A percentile compares a stretch with the other conserved stretches of the same genome.
Conservation (phyloP, 2,888 invertebrate species). For the Ormyrus labotus region DNA sequence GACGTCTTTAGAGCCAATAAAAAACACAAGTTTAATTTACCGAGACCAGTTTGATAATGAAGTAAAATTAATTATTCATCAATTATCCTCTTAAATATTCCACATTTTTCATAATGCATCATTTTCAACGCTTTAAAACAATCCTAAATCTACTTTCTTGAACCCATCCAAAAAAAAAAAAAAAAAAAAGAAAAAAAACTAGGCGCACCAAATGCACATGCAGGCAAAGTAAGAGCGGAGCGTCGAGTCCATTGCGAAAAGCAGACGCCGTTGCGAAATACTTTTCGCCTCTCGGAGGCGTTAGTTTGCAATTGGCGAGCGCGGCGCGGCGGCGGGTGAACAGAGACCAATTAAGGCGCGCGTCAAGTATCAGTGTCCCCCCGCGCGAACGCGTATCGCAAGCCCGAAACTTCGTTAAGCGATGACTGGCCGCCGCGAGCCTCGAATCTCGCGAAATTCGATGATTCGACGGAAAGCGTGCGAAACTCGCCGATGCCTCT, state of each 20-base stretch:
- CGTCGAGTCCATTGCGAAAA: conserved; percentile 12
- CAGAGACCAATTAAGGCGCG: conserved; percentile 37
- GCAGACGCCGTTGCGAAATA: conserved; percentile 8
- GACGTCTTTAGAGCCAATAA: no score
- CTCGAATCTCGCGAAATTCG: background rate
- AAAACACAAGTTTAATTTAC: background rate
- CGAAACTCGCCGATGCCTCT: no score
- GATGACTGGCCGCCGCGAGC: conserved; percentile 4
- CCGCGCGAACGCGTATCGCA: conserved; percentile 10
- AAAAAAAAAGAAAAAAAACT: no score
- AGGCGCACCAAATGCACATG: no score
- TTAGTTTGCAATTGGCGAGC: conserved; percentile 9
- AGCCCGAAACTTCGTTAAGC: conserved; percentile 33
- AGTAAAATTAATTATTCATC: background rate
- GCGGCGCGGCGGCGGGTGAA: background rate
- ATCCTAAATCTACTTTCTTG: no score
- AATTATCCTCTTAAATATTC: no score
- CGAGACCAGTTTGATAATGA: background rate
- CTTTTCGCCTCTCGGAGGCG: background rate
- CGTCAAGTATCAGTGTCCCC: conserved; percentile 5
- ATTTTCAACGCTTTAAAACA: no score
- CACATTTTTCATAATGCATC: no score
- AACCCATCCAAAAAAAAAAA: no score
- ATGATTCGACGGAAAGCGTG: background rate
- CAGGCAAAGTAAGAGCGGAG: no score